phyloP scores from a whole-genome alignment of 2,113 vertebrate species.

The Ciconia stormi region DNA sequence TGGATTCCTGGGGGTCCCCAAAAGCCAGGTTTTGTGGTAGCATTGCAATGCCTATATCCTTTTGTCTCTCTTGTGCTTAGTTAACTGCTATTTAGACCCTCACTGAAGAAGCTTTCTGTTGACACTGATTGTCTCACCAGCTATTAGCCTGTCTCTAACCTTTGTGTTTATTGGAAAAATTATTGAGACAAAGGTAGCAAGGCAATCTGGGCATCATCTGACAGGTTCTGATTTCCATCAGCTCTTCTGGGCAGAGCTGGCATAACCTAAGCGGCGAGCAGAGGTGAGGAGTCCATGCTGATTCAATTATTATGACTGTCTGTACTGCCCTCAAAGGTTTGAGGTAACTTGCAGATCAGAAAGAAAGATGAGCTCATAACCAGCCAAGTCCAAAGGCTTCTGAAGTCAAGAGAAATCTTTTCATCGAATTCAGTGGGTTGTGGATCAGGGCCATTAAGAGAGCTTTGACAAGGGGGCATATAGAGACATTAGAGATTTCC shows the following conservation, averaged over 20 bases:
- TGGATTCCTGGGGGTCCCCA: not conserved
- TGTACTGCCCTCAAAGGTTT: not conserved
- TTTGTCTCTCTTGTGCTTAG: not conserved
- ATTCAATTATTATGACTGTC: not conserved
- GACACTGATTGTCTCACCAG: not conserved
- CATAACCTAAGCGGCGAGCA: not conserved
- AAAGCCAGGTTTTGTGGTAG: not conserved
- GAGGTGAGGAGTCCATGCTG: not conserved
- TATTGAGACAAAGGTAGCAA: constrained; percentile 1
- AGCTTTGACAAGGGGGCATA: not conserved
- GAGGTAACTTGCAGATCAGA: not conserved
- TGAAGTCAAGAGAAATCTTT: not conserved
- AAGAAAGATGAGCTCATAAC: not conserved
- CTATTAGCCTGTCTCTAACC: constrained; percentile 47
- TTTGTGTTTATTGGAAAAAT: constrained; percentile 5
- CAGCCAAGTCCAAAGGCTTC: not conserved
- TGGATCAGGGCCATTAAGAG: not conserved
- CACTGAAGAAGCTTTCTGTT: not conserved
- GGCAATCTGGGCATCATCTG: not conserved
- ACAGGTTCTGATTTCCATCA: not conserved
- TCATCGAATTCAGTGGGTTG: not conserved
- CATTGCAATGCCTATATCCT: not conserved
- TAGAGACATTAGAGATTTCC: not conserved
- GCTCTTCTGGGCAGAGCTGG: not conserved
- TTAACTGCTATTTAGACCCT: constrained; percentile 6